A percentile compares a stretch with the other conserved stretches of the same genome.
Conservation (phyloP, 92 coral and sea anemone genomes). For the Actinernus sp. region DNA sequence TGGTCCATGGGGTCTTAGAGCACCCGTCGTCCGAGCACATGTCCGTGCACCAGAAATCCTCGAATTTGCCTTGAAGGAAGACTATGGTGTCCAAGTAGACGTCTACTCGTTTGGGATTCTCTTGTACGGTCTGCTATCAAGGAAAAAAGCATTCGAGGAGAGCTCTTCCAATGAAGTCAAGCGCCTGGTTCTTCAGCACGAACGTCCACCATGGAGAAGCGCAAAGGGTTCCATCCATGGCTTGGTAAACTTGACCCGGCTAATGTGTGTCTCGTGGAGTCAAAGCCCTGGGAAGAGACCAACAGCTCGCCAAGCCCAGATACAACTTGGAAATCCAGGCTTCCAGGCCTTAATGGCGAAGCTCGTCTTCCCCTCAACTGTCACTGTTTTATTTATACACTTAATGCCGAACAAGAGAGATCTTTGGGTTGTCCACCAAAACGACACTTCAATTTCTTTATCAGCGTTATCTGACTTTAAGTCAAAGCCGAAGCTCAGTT, state of each 20-base stretch:
- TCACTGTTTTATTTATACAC: constrained; percentile 16
- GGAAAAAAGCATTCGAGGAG: constrained; percentile 52
- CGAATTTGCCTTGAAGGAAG: constrained; percentile 52
- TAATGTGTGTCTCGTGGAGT: constrained; percentile 43
- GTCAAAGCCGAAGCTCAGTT: neutral
- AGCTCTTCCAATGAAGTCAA: constrained; percentile 5
- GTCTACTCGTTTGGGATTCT: constrained; percentile 71
- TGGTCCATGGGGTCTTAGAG: constrained; percentile 54
- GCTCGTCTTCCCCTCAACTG: constrained; percentile 32
- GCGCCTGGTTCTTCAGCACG: constrained; percentile 2
- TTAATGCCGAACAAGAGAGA: constrained; percentile 20
- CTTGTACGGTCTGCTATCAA: constrained; percentile 57
- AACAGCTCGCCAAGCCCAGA: constrained; percentile 16
- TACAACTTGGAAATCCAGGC: constrained; percentile 35
- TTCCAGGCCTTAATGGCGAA: constrained; percentile 55
- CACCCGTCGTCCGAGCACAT: constrained; percentile 48
- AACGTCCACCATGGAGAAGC: constrained; percentile 46
- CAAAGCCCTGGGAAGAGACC: constrained; percentile 37
- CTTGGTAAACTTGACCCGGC: constrained; percentile 34
- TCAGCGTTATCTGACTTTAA: constrained; percentile 10
- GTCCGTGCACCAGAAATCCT: constrained; percentile 79
- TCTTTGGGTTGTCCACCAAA: constrained; percentile 43
- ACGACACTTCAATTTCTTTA: neutral
- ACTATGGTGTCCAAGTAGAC: constrained; percentile 66
- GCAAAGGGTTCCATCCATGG: constrained; percentile 19